phyloP scores from a whole-genome alignment of 2,797 vertebrate genomes.

The Perodicticus potto region DNA sequence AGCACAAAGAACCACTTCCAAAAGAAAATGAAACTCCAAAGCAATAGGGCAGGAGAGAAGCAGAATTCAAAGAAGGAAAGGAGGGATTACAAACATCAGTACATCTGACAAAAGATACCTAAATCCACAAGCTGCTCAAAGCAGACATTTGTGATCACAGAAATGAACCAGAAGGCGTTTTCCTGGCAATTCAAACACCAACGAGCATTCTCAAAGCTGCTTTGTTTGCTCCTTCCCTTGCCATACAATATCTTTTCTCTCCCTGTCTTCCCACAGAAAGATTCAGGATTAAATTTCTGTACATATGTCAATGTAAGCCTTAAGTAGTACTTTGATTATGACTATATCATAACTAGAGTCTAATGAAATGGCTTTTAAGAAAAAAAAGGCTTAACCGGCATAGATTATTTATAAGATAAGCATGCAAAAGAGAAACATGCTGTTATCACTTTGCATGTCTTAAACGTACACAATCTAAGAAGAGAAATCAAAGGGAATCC shows the following conservation, averaged over 20 bases:
- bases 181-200: background rate
- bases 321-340: background rate
- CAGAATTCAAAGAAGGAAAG: background rate
- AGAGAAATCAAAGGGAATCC: background rate
- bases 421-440: background rate
- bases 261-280: background rate
- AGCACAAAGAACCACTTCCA: background rate
- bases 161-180: background rate
- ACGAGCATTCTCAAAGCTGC: background rate
- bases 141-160: slow-evolving; percentile 36
- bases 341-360: background rate
- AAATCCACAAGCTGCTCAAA: background rate
- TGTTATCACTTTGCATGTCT: background rate
- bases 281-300: background rate
- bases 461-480: background rate
- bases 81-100: background rate
- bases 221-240: slow-evolving; percentile 13
- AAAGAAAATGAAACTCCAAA: background rate
- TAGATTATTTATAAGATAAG: background rate
- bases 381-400: background rate
- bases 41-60: background rate
- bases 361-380: background rate
- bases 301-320: background rate
- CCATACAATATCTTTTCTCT: background rate
- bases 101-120: slow-evolving; percentile 17